Conservation (phyloP, 2,888 invertebrate genomes). For the Diadromus collaris region DNA sequence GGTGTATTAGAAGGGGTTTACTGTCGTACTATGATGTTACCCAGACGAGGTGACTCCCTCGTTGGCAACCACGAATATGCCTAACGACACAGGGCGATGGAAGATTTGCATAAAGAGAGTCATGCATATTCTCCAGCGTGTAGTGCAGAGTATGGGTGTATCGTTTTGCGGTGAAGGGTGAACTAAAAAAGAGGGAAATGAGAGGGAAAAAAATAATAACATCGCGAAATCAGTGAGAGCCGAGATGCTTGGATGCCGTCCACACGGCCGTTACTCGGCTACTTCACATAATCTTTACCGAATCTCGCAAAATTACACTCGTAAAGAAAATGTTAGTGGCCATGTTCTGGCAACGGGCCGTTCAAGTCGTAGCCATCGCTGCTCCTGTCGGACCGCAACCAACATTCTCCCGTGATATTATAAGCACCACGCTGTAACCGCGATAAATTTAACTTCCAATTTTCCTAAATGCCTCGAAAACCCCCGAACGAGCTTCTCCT, state of each 20-base stretch:
- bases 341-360: constrained; percentile 32
- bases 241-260: constrained; percentile 51
- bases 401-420: constrained; percentile 38
- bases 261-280: constrained; percentile 48
- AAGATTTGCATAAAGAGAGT: constrained; percentile 51
- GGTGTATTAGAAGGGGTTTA: constrained; percentile 54
- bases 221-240: constrained; percentile 35
- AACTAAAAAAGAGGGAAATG: constrained; percentile 21
- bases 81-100: constrained; percentile 15
- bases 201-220: constrained; percentile 31
- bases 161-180: constrained; percentile 44
- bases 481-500: constrained; percentile 2
- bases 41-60: constrained; percentile 29
- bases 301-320: constrained; percentile 66
- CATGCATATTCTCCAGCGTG: constrained; percentile 53
- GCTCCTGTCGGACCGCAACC: constrained; percentile 12
- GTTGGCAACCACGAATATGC: constrained; percentile 40
- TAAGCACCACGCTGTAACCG: constrained; percentile 45
- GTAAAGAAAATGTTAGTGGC: constrained; percentile 55
- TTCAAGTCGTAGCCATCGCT: constrained; percentile 31
- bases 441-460: constrained; percentile 66
- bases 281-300: constrained; percentile 61
- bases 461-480: constrained; percentile 58
- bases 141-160: constrained; percentile 18
- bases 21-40: constrained; percentile 44